Base-by-base conservation (phyloP, 2,888 invertebrate species). In the Boloria selene region DNA sequence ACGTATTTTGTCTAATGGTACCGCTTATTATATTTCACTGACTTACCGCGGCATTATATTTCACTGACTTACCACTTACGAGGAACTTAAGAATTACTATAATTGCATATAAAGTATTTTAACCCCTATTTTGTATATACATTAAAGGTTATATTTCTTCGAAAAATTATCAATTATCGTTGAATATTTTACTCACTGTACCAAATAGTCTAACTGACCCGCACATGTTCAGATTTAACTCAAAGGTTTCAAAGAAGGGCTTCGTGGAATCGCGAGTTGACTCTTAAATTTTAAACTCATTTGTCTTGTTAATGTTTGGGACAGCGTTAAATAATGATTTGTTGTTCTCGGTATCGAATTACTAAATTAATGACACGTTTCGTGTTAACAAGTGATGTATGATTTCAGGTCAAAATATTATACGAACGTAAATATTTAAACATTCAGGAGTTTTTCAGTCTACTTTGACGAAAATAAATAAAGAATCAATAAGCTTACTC, bases 191-290 rank as follows among this genome's bases (percentile, higher is more conserved):
- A 13, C 4, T 55, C n/a, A 31, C 5, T 53, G 42, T 51, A 56
- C 49, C 49, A 68, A 58, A 65, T 52, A 60, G 64, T 51, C 59
- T 42, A 56, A 67, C 45, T 66, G 61, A 68, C 67, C 69, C 65
- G 56, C 73, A 71, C 63, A 70, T 73, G 71, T 67, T 64, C 50
- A 47, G 60, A 61, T 64, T 63, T 54, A 52, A 68, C 64, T 49
- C 58, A 61, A 62, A 54, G 50, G 16, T 26, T 22, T 50, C 49
- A 60, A 63, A 56, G 58, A 64, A 44, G 54, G 38, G 55, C n/a
- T 80, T 82, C 82, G 74, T 44, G 64, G 82, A 84, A 84, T 73
- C 71, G 73, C 75, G 71, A 74, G 73, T 75, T 79, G 78, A 81
- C 68, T 79, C 78, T 76, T 74, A 66, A 71, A 74, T 70, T 75